Conservation (phyloP, 1,140 invertebrate species). For the Zophobas morio region DNA sequence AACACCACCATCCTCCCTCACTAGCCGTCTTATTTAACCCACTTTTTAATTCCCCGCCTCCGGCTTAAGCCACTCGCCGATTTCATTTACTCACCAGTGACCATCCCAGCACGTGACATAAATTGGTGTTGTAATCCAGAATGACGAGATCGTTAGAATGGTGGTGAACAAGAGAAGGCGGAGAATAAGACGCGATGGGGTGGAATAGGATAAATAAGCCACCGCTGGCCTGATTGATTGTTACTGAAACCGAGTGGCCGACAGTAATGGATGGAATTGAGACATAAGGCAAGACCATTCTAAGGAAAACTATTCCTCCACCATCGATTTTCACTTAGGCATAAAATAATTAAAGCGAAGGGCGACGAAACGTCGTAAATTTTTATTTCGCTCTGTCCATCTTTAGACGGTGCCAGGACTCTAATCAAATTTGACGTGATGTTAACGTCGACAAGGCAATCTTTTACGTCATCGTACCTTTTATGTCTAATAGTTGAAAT, state of each 20-base stretch:
- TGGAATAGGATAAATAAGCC: slow-evolving; percentile 31
- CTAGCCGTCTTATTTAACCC: too few relatives aligned
- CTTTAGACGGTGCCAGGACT: slow-evolving; percentile 1
- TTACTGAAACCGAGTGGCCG: slow-evolving; percentile 12
- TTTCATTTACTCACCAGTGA: not conserved
- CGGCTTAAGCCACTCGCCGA: too few relatives aligned
- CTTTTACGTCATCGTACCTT: slow-evolving; percentile 16
- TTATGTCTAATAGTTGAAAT: not conserved
- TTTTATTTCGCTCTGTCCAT: slow-evolving; percentile 17
- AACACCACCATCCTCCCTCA: too few relatives aligned
- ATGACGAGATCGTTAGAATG: slow-evolving; percentile 18
- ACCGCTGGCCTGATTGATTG: slow-evolving; percentile 28
- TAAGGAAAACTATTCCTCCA: slow-evolving; percentile 1
- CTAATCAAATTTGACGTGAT: slow-evolving; percentile 23
- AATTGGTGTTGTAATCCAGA: slow-evolving; percentile 6
- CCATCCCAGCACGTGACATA: not conserved
- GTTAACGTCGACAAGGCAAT: slow-evolving; percentile 30
- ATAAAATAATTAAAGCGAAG: slow-evolving; percentile 31
- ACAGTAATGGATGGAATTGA: slow-evolving; percentile 22
- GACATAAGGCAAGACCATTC: slow-evolving; percentile 5
- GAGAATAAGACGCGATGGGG: slow-evolving; percentile 12
- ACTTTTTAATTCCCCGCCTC: too few relatives aligned
- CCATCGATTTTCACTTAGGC: slow-evolving; percentile 18
- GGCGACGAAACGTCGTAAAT: slow-evolving; percentile 17
- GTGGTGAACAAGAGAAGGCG: not conserved